Evolutionary conservation across 2,888 invertebrate genomes (phyloP).

Genomic region (Campoletis raptor): DNA sequence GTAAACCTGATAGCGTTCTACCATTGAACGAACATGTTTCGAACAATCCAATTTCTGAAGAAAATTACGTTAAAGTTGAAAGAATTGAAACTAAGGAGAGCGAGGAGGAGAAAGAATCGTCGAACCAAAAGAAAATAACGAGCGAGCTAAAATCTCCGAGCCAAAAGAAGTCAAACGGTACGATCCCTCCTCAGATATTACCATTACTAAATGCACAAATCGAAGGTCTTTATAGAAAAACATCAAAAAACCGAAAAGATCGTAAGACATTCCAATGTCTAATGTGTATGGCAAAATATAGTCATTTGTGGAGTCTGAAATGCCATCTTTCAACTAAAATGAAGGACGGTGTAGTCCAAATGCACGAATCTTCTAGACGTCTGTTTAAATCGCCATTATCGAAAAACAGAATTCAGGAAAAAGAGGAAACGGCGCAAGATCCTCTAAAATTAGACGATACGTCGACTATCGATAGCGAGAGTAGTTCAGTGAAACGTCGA

Average conservation of each 20-base stretch:
- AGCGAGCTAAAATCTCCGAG: neutral
- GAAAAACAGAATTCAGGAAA: neutral
- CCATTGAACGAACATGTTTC: constrained; percentile 43
- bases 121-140: neutral
- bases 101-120: neutral
- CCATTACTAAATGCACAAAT: neutral
- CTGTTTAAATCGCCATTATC: neutral
- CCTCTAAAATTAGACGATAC: constrained; percentile 13
- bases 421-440: neutral
- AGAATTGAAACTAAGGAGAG: neutral
- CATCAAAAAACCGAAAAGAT: neutral
- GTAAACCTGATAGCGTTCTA: constrained; percentile 70
- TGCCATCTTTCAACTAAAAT: constrained; percentile 14
- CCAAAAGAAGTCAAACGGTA: neutral
- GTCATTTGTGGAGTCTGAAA: neutral
- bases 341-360: constrained; percentile 29
- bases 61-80: neutral
- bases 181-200: neutral
- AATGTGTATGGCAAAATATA: constrained; percentile 24
- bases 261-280: constrained; percentile 12
- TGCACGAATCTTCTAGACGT: neutral
- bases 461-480: neutral
- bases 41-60: neutral
- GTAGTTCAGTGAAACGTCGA: neutral
- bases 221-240: neutral